Evolutionary conservation across 2,797 vertebrate genomes (phyloP).

Genomic region (Myotis pilosus): DNA sequence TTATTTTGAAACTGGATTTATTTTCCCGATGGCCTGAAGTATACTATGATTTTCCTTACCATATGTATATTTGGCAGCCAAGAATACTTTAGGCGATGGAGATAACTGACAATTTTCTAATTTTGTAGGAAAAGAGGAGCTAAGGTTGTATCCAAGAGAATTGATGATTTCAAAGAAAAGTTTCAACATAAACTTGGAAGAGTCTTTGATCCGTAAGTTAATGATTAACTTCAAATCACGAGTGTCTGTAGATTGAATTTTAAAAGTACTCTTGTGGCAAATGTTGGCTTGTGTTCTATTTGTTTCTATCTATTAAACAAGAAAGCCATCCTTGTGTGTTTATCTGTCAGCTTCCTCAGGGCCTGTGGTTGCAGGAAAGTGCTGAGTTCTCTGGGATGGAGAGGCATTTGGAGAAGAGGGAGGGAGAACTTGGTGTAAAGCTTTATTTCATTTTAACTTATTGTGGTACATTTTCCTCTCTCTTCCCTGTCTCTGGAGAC

Average conservation of each 20-base stretch:
- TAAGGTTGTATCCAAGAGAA: constrained; percentile 84
- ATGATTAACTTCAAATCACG: neutral
- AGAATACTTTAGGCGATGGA: neutral
- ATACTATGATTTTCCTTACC: neutral
- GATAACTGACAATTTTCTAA: constrained; percentile 58
- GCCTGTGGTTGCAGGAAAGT: neutral
- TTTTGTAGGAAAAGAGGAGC: constrained; percentile 85
- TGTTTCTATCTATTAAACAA: neutral
- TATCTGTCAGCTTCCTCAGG: neutral
- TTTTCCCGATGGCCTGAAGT: neutral
- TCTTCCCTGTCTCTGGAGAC: neutral
- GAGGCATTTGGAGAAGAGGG: neutral
- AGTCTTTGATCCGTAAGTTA: constrained; percentile 85
- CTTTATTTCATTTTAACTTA: constrained; percentile 30
- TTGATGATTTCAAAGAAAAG: constrained; percentile 87
- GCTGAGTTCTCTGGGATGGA: neutral
- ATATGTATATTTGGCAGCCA: neutral
- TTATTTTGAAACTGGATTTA: constrained; percentile 4
- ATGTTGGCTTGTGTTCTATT: constrained; percentile 1
- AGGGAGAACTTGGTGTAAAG: neutral
- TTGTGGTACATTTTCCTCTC: neutral
- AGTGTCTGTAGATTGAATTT: neutral
- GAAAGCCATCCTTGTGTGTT: neutral
- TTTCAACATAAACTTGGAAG: constrained; percentile 84
- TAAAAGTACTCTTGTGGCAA: neutral